These are phyloP conservation scores for Oegoconia quadripuncta DNA, from an alignment of 2,888 invertebrate genomes.

Conservation along the genomic window DNA sequence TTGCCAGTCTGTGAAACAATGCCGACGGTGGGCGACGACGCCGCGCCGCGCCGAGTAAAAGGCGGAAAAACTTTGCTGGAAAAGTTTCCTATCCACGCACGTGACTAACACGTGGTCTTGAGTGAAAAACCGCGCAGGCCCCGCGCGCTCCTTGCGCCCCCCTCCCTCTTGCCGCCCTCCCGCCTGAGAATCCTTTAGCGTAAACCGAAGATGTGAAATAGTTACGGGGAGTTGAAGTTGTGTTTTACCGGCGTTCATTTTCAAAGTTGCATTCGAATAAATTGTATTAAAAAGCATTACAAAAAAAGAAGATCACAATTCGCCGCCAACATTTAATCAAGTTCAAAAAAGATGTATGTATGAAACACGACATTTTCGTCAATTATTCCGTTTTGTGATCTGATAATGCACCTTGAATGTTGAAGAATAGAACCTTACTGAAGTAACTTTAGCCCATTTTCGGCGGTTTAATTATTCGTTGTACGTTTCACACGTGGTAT, in stretches of 20 bases:
- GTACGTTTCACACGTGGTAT: too few species aligned
- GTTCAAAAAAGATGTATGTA: neutral
- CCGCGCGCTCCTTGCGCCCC: constrained; percentile 49
- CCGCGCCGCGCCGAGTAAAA: neutral
- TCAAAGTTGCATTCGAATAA: constrained; percentile 2
- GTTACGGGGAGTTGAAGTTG: neutral
- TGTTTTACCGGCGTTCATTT: neutral
- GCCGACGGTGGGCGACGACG: neutral
- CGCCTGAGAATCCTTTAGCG: constrained; percentile 8
- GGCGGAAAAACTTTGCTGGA: constrained; percentile 47
- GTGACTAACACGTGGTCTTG: constrained; percentile 70
- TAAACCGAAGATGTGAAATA: constrained; percentile 2
- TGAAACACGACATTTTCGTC: too few species aligned
- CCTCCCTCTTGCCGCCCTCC: constrained; percentile 34
- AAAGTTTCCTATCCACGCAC: constrained; percentile 58
- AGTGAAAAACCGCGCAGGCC: constrained; percentile 69
- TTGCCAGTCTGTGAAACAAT: neutral
- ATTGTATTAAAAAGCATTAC: too few species aligned
- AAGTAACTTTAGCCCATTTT: too few species aligned
- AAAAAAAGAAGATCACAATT: too few species aligned
- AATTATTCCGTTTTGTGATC: too few species aligned
- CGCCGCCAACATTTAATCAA: too few species aligned
- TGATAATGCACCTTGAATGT: too few species aligned
- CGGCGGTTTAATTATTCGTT: too few species aligned
- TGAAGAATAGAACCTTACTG: too few species aligned